Evolutionary conservation across 2,113 vertebrate genomes (phyloP), one percentile per base, ranked within the genome.

Genomic region (Lynx canadensis): DNA sequence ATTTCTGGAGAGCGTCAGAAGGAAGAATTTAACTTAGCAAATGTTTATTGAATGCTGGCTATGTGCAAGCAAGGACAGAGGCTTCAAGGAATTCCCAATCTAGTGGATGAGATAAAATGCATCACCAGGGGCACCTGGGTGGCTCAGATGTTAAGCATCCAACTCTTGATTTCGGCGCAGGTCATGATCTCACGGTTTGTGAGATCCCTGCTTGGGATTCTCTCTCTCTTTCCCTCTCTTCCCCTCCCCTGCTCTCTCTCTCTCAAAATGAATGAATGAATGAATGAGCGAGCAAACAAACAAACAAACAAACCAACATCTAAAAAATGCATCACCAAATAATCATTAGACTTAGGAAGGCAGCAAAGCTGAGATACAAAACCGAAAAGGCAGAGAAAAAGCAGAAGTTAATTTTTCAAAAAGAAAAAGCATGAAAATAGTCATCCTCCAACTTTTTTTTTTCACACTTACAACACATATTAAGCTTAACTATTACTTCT

Each of bases 21-120:
- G 36, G n/a, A 57, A 65, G 68, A 82, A 91, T 96, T 96, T 36
- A 94, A 87, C 65, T 89, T 94, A 57, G 68, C 86, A 95, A 95
- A 87, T 90, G 92, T 92, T 96, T 94, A 66, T 57, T 79, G 92
- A 93, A n/a, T 1, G 12, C 27, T 48, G 45, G 95, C 41, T 90
- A 23, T 65, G 66, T 8, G 50, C 2, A 25, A 92, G 91, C 21
- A 25, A 33, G 36, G 52, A 60, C 29, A 48, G 63, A 63, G 23
- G 41, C 57, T 71, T 79, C 14, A 19, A 73, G 91, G 57, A 95
- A n/a, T 36, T 18, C 36, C 25, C 27, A 27, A 2, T 65, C 1
- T 52, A 38, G n/a, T 60, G 65, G 92, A 55, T 60, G 50, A 50
- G 60, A 78, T 68, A 85, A 93, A 86, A 91, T 18, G 12, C 14